Evolutionary conservation across 2,113 vertebrate genomes (phyloP).

Genomic region (Murina feae): DNA sequence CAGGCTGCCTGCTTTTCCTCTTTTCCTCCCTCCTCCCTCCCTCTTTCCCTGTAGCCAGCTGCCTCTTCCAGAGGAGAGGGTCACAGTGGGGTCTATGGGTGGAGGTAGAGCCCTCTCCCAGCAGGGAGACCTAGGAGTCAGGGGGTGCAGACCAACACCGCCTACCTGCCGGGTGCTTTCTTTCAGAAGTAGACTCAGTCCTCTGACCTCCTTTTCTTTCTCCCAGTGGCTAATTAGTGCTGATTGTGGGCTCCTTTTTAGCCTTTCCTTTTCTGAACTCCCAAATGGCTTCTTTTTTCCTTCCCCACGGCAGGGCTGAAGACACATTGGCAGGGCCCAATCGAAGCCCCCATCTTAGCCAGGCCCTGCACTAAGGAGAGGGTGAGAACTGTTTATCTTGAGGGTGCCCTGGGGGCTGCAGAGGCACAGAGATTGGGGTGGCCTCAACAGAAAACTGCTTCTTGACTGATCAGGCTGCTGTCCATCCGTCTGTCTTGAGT

Average conservation of each 20-base stretch:
- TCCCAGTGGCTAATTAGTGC: conserved; percentile 64
- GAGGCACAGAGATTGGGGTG: background rate
- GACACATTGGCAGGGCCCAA: background rate
- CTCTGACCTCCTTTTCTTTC: conserved; percentile 68
- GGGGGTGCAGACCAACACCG: background rate
- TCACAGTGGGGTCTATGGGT: background rate
- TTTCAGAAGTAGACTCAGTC: conserved; percentile 29
- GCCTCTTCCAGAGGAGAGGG: background rate
- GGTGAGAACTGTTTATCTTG: background rate
- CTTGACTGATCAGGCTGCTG: background rate
- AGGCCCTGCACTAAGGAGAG: background rate
- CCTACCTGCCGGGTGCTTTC: conserved; percentile 24
- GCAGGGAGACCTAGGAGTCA: background rate
- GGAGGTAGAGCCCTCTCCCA: background rate
- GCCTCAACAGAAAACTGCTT: background rate
- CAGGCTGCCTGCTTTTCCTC: background rate
- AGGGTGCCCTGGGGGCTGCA: background rate
- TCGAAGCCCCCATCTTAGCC: background rate
- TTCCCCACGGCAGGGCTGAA: background rate
- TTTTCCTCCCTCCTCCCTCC: background rate
- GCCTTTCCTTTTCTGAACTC: conserved; percentile 74
- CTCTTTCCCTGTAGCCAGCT: background rate
- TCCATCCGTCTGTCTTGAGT: background rate
- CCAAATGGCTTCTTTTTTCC: conserved; percentile 42
- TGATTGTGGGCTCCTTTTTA: conserved; percentile 67